These are phyloP conservation scores for Sialia sialis DNA, from an alignment of 2,113 vertebrate species.

Conservation along the genomic window DNA sequence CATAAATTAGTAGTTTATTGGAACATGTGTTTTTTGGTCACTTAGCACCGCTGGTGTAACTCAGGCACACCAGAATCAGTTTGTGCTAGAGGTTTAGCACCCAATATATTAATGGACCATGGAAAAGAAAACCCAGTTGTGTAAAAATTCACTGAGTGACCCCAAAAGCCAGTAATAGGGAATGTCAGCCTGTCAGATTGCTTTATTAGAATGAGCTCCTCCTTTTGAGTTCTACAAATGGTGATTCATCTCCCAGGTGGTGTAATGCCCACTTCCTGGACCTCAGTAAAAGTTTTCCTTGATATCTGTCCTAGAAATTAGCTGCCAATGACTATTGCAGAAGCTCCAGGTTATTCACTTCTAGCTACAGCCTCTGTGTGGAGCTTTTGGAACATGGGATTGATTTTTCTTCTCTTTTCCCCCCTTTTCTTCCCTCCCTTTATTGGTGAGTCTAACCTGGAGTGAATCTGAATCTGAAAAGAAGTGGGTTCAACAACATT, in stretches of 20 bases:
- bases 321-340: not conserved
- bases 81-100: not conserved
- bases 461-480: not conserved
- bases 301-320: not conserved
- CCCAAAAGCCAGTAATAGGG: not conserved
- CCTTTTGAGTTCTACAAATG: not conserved
- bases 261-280: not conserved
- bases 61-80: not conserved
- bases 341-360: not conserved
- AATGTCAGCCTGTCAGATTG: constrained; percentile 11
- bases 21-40: not conserved
- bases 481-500: not conserved
- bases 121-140: not conserved
- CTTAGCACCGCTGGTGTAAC: not conserved
- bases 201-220: not conserved
- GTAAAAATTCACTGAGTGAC: not conserved
- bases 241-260: not conserved
- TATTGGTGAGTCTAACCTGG: not conserved
- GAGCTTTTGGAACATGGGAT: constrained; percentile 44
- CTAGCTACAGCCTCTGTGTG: constrained; percentile 42
- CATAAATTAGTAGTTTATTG: not conserved
- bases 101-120: not conserved
- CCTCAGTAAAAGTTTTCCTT: not conserved
- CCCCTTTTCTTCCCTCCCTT: not conserved
- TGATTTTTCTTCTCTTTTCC: not conserved